Evolutionary conservation across 2,888 invertebrate species (phyloP).

Genomic region (Scaptomyza cyrtandrae): DNA sequence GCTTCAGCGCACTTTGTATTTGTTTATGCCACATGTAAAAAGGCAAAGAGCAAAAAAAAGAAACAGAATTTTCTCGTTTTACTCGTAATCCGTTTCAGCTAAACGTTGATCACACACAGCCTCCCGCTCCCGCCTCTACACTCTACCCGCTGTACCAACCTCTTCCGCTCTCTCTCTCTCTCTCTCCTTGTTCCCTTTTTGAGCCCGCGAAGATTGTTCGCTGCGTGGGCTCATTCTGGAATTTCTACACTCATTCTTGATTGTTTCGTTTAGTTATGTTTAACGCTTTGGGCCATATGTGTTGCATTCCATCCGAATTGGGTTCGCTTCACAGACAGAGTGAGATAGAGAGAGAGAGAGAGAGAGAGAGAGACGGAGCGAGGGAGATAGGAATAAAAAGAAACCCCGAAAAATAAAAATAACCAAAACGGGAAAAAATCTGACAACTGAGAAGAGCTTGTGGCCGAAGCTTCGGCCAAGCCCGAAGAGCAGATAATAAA

Average conservation of each 20-base stretch:
- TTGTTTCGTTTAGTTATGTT: constrained; percentile 79
- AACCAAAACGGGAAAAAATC: constrained; percentile 50
- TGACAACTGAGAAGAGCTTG: constrained; percentile 31
- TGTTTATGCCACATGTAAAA: constrained; percentile 70
- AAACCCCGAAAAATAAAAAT: constrained; percentile 6
- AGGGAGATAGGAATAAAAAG: background rate
- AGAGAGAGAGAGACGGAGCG: too few species aligned
- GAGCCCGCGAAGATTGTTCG: constrained; percentile 15
- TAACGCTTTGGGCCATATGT: constrained; percentile 80
- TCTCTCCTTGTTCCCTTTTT: background rate
- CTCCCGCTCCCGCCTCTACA: too few species aligned
- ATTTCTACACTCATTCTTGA: constrained; percentile 82
- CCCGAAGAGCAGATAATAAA: constrained; percentile 75
- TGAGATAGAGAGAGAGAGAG: too few species aligned
- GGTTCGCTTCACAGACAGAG: constrained; percentile 46
- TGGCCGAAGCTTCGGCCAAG: constrained; percentile 48
- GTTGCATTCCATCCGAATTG: constrained; percentile 80
- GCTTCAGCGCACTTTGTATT: constrained; percentile 48
- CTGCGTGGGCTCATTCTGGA: constrained; percentile 82
- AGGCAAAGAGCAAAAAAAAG: constrained; percentile 14
- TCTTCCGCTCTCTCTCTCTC: background rate
- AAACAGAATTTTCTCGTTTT: constrained; percentile 33
- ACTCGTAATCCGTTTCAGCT: constrained; percentile 64
- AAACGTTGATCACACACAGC: constrained; percentile 65
- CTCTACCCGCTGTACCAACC: background rate